A percentile compares a stretch with the other conserved stretches of the same genome.
These are phyloP conservation scores for Malacoraja senta DNA, from an alignment of 2,797 vertebrate species.

Conservation along the genomic window DNA sequence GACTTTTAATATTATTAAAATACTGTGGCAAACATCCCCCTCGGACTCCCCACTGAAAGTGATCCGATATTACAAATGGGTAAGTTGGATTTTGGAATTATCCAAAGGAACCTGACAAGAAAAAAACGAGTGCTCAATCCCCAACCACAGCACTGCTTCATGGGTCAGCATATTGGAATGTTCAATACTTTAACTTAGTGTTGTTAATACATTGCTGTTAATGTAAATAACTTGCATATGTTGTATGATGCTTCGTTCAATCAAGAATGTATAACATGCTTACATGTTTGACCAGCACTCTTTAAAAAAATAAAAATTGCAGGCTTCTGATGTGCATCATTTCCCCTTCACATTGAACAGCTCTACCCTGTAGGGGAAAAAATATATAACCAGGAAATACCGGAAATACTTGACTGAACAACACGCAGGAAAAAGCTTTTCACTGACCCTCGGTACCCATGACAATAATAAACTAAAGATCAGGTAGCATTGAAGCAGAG, in stretches of 20 bases:
- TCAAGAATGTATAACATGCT: background rate
- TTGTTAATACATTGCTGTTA: background rate
- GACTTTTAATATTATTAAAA: too few species aligned
- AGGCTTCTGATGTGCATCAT: background rate
- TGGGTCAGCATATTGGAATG: background rate
- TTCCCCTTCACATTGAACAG: background rate
- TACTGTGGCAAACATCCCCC: too few species aligned
- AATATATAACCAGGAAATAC: too few species aligned
- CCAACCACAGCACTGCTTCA: background rate
- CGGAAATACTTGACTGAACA: too few species aligned
- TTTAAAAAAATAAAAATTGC: background rate
- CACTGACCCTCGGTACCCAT: too few species aligned
- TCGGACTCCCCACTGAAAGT: background rate
- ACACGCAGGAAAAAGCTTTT: too few species aligned
- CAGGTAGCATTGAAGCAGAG: too few species aligned
- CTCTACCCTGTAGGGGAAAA: too few species aligned
- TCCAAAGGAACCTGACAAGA: background rate
- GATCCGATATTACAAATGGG: background rate
- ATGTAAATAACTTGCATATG: background rate
- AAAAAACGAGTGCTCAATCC: background rate
- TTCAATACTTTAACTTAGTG: background rate
- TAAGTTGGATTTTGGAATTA: background rate
- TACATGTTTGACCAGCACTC: background rate
- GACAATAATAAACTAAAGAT: too few species aligned
- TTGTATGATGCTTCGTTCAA: background rate